Base-by-base conservation (phyloP, 2,797 vertebrate species). In the Microhierax caerulescens region DNA sequence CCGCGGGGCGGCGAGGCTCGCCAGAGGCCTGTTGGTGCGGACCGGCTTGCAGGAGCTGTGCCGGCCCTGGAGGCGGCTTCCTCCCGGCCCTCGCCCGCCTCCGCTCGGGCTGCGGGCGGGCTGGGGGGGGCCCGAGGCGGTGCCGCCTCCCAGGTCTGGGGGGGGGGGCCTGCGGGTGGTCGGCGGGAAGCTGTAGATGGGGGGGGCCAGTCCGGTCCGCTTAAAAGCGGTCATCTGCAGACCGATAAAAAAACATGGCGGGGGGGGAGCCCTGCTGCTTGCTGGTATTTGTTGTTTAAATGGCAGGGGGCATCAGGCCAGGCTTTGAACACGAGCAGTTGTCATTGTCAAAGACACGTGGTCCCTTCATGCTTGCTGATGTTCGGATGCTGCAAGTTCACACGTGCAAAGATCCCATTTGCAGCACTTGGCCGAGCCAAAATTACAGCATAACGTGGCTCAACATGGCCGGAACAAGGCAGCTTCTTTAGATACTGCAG, bases 151-250 rank as follows among this genome's bases (percentile, higher is more conserved):
- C 41, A 9, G 37, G 23, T 6, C 1, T 9, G 37, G 10, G 37
- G 37, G 37, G 37, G 37, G 37, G 37, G 11, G 11, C 37, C n/a
- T n/a, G 37, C 37, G 11, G 37, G 5, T 12, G 8, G n/a, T 3
- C 4, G 9, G 5, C 13, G 5, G 5, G 28, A 1, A 54, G n/a
- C 10, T 0, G 34, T 8, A 50, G 6, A 0, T 57, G 50, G 10
- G 1, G 2, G 4, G 2, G 2, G 34, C 1, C 4, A 4, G 5
- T 10, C 63, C 12, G 4, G 14, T 13, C 3, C 25, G 2, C 4
- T 60, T 28, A 10, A 14, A 50, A 56, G 24, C 37, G 48, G 36
- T 17, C 22, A 8, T 27, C 6, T 67, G 24, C 24, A 43, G 37
- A 10, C 24, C 6, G 3, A 23, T 41, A 13, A 72, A 74, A 74